phyloP scores from a whole-genome alignment of 2,888 invertebrate genomes.

The Lysandra bellargus region DNA sequence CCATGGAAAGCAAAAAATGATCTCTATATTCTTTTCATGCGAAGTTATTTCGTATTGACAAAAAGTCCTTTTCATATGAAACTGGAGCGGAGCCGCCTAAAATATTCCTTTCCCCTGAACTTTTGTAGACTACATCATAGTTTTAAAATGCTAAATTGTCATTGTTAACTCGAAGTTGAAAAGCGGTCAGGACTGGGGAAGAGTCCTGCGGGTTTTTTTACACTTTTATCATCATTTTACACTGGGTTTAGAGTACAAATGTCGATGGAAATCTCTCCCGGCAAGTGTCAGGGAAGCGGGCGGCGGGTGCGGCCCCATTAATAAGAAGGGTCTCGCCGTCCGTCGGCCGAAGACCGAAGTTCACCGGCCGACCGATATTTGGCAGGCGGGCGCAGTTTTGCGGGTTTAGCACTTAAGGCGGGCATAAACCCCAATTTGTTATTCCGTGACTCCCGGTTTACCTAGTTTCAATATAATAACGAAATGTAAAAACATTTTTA shows the following conservation, averaged over 20 bases:
- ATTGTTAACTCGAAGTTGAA: constrained; percentile 17
- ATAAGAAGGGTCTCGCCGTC: constrained; percentile 39
- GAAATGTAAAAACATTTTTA: too few relatives aligned
- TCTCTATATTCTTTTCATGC: constrained; percentile 13
- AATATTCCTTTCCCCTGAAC: constrained; percentile 2
- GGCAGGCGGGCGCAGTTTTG: constrained; percentile 35
- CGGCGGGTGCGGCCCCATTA: constrained; percentile 38
- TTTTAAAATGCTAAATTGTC: constrained; percentile 14
- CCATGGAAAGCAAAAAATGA: background rate
- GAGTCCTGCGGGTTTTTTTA: background rate
- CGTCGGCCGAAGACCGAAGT: constrained; percentile 32
- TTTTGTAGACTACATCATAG: constrained; percentile 13
- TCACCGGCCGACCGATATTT: constrained; percentile 37
- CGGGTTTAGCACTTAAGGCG: constrained; percentile 32
- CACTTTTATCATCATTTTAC: constrained; percentile 10
- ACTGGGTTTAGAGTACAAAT: constrained; percentile 24
- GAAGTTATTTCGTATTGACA: constrained; percentile 16
- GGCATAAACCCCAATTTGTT: too few relatives aligned
- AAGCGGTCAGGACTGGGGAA: constrained; percentile 1
- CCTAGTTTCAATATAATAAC: too few relatives aligned
- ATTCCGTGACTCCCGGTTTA: too few relatives aligned
- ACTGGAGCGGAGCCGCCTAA: constrained; percentile 19
- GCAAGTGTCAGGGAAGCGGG: constrained; percentile 11
- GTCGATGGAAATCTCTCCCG: constrained; percentile 34
- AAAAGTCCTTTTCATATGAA: constrained; percentile 1